Base-by-base conservation (phyloP, 2,113 vertebrate genomes). In the Diadophis punctatus region DNA sequence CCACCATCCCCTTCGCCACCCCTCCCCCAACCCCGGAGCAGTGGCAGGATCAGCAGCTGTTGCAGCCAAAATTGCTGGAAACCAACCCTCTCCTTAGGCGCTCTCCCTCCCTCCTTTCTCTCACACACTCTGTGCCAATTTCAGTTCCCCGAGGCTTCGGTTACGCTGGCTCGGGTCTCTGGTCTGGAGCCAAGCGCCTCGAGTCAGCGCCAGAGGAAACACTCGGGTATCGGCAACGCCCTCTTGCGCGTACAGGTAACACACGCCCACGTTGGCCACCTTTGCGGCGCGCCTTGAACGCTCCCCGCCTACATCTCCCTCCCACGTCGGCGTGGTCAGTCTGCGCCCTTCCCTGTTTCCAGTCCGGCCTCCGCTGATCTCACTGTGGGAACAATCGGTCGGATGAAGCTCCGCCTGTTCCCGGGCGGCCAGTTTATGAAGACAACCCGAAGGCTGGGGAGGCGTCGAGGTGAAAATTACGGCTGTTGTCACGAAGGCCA, bases 31-130 rank as follows among this genome's bases (percentile, higher is more conserved):
- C 9, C 2, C 63, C 20, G 1, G 90, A 58, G 91, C 93, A 39
- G 74, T 39, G 74, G 74, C 53, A 22, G n/a, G 0, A 68, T 43
- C 93, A 87, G 93, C 94, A 93, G 94, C 93, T 95, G 95, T 91
- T 94, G 92, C 90, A 92, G 89, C 91, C 93, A 55, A 95, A 90
- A 89, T 90, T 58, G 91, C 94, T 96, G 95, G 95, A 93, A 94
- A 91, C 52, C 93, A 51, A 89, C 94, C 94, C 95, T 39, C 90
- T 94, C 90, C 89, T 87, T 91, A 92, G 92, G 95, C 56, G 46
- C 60, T 30, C 91, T 87, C 46, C 93, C 93, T 94, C 92, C 89
- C 94, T 90, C 90, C n/a, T 90, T 27, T 58, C 90, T 16, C 89
- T 85, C 91, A 86, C 90, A 34, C 93, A 16, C 11, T 7, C 58